A percentile compares a stretch with the other conserved stretches of the same genome.
Conservation (phyloP, 2,797 vertebrate genomes). For the Alexandromys oeconomus region DNA sequence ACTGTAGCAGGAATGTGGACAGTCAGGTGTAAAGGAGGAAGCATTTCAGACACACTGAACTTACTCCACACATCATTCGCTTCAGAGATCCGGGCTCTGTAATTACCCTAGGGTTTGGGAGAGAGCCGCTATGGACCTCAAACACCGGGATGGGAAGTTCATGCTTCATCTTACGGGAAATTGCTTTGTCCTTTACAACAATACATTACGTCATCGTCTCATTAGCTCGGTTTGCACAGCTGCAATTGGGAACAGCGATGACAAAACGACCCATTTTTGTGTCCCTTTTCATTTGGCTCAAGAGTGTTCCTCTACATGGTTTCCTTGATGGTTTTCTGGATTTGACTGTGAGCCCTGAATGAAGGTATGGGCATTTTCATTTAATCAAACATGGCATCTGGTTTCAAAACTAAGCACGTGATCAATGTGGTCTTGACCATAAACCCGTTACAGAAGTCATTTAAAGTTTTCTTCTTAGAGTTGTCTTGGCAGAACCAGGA, state of each 20-base stretch:
- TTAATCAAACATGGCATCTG: constrained; percentile 62
- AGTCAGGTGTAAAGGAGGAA: not conserved
- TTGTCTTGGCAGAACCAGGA: constrained; percentile 56
- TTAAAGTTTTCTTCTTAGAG: constrained; percentile 54
- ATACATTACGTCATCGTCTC: constrained; percentile 72
- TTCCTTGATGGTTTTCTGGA: constrained; percentile 60
- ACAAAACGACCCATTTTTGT: constrained; percentile 62
- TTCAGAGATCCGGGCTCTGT: constrained; percentile 45
- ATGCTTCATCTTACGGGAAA: constrained; percentile 54
- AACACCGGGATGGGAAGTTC: constrained; percentile 45
- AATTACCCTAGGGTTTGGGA: not conserved
- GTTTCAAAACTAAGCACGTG: constrained; percentile 62
- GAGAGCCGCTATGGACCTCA: constrained; percentile 21
- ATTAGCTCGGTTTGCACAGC: constrained; percentile 73
- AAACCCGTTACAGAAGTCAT: constrained; percentile 75
- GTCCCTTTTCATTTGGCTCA: constrained; percentile 72
- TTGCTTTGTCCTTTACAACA: constrained; percentile 58
- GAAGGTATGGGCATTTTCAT: not conserved
- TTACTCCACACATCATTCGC: not conserved
- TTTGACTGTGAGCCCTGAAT: not conserved
- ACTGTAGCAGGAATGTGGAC: not conserved
- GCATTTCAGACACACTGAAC: not conserved
- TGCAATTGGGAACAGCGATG: constrained; percentile 57
- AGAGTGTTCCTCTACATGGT: constrained; percentile 54
- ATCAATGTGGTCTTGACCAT: constrained; percentile 69